Evolutionary conservation across 2,113 vertebrate genomes (phyloP).

Genomic region (Gymnocephalus cernua): DNA sequence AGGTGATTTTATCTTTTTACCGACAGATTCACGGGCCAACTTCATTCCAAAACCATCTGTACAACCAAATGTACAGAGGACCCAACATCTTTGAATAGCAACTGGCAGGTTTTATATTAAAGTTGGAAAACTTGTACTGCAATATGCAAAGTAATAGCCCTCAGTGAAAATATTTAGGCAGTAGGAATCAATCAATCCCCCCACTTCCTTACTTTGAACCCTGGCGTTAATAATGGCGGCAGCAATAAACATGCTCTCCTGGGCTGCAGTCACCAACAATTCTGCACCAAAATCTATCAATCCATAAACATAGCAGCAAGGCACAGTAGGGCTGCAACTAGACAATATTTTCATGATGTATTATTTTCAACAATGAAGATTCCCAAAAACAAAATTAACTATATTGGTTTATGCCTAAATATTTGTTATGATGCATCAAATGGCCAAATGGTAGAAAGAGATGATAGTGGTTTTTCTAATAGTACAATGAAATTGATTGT

Average conservation of each 20-base stretch:
- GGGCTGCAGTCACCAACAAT: background rate
- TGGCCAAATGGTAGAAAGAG: no score
- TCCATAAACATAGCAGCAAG: background rate
- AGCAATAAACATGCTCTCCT: background rate
- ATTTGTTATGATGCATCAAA: no score
- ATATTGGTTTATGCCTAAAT: no score
- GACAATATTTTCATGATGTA: background rate
- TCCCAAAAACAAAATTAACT: no score
- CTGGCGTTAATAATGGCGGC: background rate
- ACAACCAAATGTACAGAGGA: background rate
- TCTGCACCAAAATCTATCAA: background rate
- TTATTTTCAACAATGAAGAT: no score
- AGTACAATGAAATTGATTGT: no score
- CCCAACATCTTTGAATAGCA: background rate
- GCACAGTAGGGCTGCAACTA: background rate
- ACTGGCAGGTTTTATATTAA: background rate
- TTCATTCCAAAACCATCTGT: background rate
- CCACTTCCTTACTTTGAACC: background rate
- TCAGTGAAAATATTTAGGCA: background rate
- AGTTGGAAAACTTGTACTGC: background rate
- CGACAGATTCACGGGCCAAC: background rate
- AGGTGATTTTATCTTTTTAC: background rate
- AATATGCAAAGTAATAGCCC: background rate
- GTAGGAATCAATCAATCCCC: background rate
- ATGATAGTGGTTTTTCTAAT: no score